phyloP scores from a whole-genome alignment of 2,113 vertebrate species.

The Turdus rufiventris region DNA sequence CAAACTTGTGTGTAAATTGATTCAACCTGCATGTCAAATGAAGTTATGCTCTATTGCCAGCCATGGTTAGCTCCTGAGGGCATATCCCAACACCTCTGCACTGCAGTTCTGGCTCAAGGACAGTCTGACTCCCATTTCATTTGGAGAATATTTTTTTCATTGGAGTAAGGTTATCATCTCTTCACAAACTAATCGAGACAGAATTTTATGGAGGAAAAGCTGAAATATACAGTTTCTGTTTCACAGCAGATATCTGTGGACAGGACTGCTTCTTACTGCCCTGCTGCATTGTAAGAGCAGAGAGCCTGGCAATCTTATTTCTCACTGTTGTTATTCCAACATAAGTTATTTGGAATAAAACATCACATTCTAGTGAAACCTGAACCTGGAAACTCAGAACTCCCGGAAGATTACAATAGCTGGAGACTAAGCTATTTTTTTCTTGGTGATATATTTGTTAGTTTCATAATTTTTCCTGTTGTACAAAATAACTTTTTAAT shows the following conservation, averaged over 20 bases:
- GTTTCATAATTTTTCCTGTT: neutral
- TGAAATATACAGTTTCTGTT: neutral
- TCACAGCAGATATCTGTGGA: neutral
- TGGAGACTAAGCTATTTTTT: neutral
- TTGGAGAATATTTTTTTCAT: neutral
- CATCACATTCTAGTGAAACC: neutral
- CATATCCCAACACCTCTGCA: neutral
- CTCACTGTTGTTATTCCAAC: neutral
- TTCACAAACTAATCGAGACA: neutral
- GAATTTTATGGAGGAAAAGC: neutral
- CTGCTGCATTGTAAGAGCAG: neutral
- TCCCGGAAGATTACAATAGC: neutral
- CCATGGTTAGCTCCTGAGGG: neutral
- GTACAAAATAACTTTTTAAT: neutral
- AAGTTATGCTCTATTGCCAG: neutral
- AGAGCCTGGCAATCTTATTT: neutral
- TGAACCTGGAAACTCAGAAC: neutral
- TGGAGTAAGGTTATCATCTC: neutral
- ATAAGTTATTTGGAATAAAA: neutral
- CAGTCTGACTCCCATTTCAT: neutral
- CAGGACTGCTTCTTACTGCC: neutral
- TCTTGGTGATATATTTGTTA: neutral
- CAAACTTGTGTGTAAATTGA: neutral
- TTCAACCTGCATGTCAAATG: neutral
- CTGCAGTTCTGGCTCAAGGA: neutral